A percentile compares a stretch with the other conserved stretches of the same genome.
Evolutionary conservation across 2,888 invertebrate genomes (phyloP).

Genomic region (Lasioglossum malachurum): DNA sequence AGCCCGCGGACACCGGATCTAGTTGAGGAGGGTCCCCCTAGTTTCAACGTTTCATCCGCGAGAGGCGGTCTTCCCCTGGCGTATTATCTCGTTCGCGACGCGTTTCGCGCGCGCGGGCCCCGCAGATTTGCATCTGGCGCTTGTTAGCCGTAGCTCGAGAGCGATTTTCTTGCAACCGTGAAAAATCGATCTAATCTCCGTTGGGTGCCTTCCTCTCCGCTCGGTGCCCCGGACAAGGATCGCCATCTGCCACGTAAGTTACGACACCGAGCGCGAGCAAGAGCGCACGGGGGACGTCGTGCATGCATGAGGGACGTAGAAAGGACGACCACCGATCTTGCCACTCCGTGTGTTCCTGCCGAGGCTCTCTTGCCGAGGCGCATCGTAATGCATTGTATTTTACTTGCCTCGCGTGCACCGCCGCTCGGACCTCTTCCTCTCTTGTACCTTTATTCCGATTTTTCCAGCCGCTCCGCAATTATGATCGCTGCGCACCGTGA

Average conservation of each 20-base stretch:
- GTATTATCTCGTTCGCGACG: slow-evolving; percentile 41
- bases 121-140: slow-evolving; percentile 81
- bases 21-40: slow-evolving; percentile 48
- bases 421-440: slow-evolving; percentile 23
- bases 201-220: slow-evolving; percentile 65
- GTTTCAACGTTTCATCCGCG: slow-evolving; percentile 38
- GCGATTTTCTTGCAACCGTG: slow-evolving; percentile 78
- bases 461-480: slow-evolving; percentile 31
- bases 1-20: slow-evolving; percentile 46
- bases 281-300: slow-evolving; percentile 39
- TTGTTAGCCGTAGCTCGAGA: slow-evolving; percentile 75
- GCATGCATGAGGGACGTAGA: slow-evolving; percentile 53
- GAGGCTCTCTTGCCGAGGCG: slow-evolving; percentile 9
- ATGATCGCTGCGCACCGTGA: slow-evolving; percentile 31
- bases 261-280: slow-evolving; percentile 69
- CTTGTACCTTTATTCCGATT: not conserved
- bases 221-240: slow-evolving; percentile 62
- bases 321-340: slow-evolving; percentile 56
- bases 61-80: not conserved
- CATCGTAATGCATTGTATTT: slow-evolving; percentile 55
- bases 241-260: slow-evolving; percentile 79
- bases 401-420: slow-evolving; percentile 39
- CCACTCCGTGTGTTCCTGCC: slow-evolving; percentile 37
- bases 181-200: slow-evolving; percentile 82
- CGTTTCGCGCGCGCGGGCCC: slow-evolving; percentile 38